Evolutionary conservation across 2,113 vertebrate genomes (phyloP).

Genomic region (Phylloscopus whistleri): DNA sequence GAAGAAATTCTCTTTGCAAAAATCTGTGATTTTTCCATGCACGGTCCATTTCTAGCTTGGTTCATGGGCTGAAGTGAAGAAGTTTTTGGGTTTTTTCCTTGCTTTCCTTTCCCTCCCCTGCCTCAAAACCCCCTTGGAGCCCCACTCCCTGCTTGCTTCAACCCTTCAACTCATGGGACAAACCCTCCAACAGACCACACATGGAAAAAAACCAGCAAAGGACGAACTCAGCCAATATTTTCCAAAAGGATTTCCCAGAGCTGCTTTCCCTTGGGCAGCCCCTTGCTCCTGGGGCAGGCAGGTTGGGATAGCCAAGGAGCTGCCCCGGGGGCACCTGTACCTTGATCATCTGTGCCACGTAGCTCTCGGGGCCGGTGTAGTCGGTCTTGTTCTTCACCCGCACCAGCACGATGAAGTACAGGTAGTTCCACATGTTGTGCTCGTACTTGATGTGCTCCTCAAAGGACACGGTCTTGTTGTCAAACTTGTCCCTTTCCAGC

Average conservation of each 20-base stretch:
- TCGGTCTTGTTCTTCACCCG: conserved; percentile 95
- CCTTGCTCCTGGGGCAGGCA: accelerated
- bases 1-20: background rate
- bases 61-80: background rate
- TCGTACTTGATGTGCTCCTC: conserved; percentile 95
- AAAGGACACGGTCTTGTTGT: conserved; percentile 98
- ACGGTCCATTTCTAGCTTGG: background rate
- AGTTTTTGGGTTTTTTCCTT: background rate
- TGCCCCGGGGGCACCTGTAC: conserved; percentile 45
- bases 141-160: background rate
- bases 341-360: conserved; percentile 97
- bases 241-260: background rate
- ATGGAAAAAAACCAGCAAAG: background rate
- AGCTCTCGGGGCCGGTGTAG: conserved; percentile 96
- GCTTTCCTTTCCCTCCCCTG: background rate
- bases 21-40: background rate
- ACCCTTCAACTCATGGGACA: background rate
- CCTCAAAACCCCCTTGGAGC: background rate
- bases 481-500: conserved; percentile 95
- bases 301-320: background rate
- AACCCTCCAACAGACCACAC: background rate
- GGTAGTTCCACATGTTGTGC: conserved; percentile 99
- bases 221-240: accelerated
- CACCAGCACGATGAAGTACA: conserved; percentile 96
- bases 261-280: background rate